These are phyloP conservation scores for Spialia ferax DNA, from an alignment of 2,888 invertebrate genomes.

Conservation along the genomic window DNA sequence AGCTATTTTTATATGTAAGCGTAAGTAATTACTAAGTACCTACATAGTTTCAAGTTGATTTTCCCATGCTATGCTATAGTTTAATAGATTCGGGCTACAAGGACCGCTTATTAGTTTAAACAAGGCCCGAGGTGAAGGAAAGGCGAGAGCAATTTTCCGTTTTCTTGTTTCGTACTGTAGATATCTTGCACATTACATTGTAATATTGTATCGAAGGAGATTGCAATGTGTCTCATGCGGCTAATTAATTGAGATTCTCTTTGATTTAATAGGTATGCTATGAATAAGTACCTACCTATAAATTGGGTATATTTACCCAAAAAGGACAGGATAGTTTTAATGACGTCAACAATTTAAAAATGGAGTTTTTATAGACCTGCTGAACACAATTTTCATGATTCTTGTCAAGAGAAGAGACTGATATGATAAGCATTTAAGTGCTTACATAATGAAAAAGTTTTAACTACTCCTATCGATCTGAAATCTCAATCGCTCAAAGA, in stretches of 20 bases:
- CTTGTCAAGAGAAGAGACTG: too few relatives aligned
- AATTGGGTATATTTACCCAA: too few relatives aligned
- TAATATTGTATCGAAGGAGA: slow-evolving; percentile 43
- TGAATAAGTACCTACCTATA: too few relatives aligned
- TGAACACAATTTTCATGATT: too few relatives aligned
- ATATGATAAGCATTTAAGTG: too few relatives aligned
- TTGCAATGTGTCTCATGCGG: neutral
- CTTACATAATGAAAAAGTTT: too few relatives aligned
- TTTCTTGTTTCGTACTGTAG: slow-evolving; percentile 3
- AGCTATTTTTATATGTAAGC: too few relatives aligned
- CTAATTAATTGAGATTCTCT: slow-evolving; percentile 14
- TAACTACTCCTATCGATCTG: neutral
- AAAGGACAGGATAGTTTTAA: too few relatives aligned
- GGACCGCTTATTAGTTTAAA: slow-evolving; percentile 29
- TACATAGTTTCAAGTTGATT: too few relatives aligned
- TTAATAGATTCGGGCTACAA: neutral
- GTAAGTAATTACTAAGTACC: too few relatives aligned
- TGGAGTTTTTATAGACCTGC: too few relatives aligned
- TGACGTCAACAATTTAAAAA: too few relatives aligned
- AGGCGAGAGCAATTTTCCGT: slow-evolving; percentile 32
- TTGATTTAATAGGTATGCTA: neutral
- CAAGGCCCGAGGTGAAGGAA: slow-evolving; percentile 27
- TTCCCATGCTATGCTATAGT: neutral
- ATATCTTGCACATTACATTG: slow-evolving; percentile 19
- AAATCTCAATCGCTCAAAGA: neutral